Evolutionary conservation across 1,140 invertebrate species (phyloP), one percentile per base, ranked within the genome.

Genomic region (Drosophila jambulina): DNA sequence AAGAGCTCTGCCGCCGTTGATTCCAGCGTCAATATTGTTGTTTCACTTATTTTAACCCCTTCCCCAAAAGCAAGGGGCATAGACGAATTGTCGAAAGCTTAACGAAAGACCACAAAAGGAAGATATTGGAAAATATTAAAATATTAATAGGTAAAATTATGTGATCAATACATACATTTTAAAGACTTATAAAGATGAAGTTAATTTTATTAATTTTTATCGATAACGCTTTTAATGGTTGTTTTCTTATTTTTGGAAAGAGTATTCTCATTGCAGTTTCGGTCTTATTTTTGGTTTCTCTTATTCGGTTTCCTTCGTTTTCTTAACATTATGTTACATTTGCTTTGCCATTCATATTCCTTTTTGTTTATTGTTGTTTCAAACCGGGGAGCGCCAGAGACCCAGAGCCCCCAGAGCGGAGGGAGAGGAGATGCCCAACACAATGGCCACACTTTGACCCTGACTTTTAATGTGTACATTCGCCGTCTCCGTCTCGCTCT

Each of bases 381-480:
- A 45, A 76, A 59, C 46, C 56, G 48, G 19, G 19, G 53, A 21
- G 23, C 21, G 32, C 19, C 32, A 23, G 19, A 29, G 42, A 17
- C 19, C 23, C 32, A 21, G 25, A n/a, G 54, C 25, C 57, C 62
- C 38, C 46, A 34, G 32, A 34, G 32, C 0, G 9, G 0, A 4
- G 17, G 21, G 15, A 15, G 43, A 8, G 60, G 59, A 64, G 40
- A 75, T 45, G 61, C 53, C 58, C 57, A 72, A 74, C 61, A 85
- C 82, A 85, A 85, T 86, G 82, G 78, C 75, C 75, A 77, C 82
- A 81, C 69, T 85, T 85, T 86, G 82, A 85, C 82, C 82, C 82
- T 85, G 82, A 85, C 82, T 85, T 85, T 85, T 82, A 82, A 85
- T 82, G 77, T 64, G 60, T 60, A 58, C 60, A 61, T 36, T 63